Percentiles rank a stretch among this genome's conserved stretches.
phyloP scores from a whole-genome alignment of 2,797 vertebrate species.

The Acanthopagrus latus region DNA sequence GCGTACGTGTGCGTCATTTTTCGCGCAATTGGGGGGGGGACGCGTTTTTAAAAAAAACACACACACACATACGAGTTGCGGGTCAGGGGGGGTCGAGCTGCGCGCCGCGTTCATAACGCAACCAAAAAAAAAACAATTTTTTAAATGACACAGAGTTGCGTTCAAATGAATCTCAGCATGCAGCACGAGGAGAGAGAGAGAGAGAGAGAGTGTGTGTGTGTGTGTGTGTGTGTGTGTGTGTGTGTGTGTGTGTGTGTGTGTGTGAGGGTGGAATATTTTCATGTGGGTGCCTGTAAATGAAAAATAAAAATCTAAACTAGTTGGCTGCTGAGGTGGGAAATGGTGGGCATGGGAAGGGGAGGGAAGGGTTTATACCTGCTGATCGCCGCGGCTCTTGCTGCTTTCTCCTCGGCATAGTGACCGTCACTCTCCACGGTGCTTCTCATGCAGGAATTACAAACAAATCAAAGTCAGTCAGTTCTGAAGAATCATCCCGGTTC shows the following conservation, averaged over 20 bases:
- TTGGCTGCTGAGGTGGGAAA: slow-evolving; percentile 39
- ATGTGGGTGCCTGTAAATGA: slow-evolving; percentile 34
- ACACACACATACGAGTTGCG: slow-evolving; percentile 14
- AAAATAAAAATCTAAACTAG: background rate
- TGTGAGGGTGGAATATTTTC: slow-evolving; percentile 12
- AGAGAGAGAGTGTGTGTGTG: too few relatives aligned
- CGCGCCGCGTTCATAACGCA: slow-evolving; percentile 40
- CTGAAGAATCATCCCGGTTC: slow-evolving; percentile 80
- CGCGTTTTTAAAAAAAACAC: slow-evolving; percentile 26
- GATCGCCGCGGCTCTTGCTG: slow-evolving; percentile 97
- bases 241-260: background rate
- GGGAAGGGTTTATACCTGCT: slow-evolving; percentile 89
- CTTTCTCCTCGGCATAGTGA: slow-evolving; percentile 97
- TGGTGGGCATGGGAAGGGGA: slow-evolving; percentile 31
- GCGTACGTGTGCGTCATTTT: slow-evolving; percentile 58
- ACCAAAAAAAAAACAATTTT: too few relatives aligned
- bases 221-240: too few relatives aligned
- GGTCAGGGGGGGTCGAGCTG: slow-evolving; percentile 54
- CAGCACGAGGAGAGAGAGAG: slow-evolving; percentile 7
- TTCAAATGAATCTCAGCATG: slow-evolving; percentile 58
- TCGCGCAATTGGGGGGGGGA: slow-evolving; percentile 49
- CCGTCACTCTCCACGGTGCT: slow-evolving; percentile 91
- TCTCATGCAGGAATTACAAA: slow-evolving; percentile 89
- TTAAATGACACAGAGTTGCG: slow-evolving; percentile 19
- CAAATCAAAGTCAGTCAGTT: slow-evolving; percentile 78